These are phyloP conservation scores for Siphamia tubifer DNA, from an alignment of 2,113 vertebrate species.

Conservation along the genomic window DNA sequence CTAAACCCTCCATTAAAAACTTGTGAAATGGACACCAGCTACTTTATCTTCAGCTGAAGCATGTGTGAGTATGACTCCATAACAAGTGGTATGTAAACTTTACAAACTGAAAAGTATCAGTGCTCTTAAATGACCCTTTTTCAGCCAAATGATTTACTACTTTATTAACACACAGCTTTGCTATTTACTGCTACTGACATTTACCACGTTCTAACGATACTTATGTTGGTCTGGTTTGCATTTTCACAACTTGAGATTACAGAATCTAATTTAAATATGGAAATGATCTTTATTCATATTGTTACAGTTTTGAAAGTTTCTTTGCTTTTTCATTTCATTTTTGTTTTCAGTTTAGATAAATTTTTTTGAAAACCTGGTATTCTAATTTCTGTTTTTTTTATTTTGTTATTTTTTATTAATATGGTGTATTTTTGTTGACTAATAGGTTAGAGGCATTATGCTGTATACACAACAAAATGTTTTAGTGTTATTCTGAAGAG, in stretches of 20 bases:
- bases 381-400: no score
- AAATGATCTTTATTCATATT: neutral
- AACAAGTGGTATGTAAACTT: conserved; percentile 48
- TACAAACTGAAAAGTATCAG: conserved; percentile 6
- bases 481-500: no score
- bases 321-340: no score
- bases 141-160: neutral
- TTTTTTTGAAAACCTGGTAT: no score
- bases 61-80: conserved; percentile 88
- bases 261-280: neutral
- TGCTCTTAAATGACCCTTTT: neutral
- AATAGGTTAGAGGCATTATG: no score
- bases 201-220: conserved; percentile 52
- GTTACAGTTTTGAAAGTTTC: no score
- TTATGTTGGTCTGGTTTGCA: neutral
- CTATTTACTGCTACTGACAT: conserved; percentile 52
- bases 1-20: conserved; percentile 66
- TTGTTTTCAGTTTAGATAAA: no score
- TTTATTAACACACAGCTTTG: conserved; percentile 49
- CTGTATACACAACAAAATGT: no score
- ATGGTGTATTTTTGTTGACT: no score
- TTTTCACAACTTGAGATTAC: neutral
- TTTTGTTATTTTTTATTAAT: no score
- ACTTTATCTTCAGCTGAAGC: conserved; percentile 70
- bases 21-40: conserved; percentile 62